A percentile compares a stretch with the other conserved stretches of the same genome.
phyloP scores from a whole-genome alignment of 2,888 invertebrate species.

The Metopia argyrocephala region DNA sequence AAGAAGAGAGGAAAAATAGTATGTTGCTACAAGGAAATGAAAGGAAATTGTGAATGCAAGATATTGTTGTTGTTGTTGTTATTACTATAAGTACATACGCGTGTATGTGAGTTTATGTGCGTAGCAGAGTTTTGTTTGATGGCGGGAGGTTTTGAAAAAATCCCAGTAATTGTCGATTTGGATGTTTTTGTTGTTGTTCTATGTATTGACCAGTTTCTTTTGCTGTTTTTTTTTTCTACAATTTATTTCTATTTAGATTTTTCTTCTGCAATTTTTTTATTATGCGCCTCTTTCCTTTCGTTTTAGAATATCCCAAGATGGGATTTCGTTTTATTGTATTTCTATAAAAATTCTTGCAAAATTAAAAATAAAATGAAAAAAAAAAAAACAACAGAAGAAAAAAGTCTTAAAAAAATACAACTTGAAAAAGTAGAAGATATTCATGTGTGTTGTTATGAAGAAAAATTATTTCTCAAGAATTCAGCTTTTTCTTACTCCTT shows the following conservation, averaged over 20 bases:
- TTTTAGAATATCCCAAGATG: constrained; percentile 26
- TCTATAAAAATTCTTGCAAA: constrained; percentile 30
- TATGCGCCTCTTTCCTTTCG: not conserved
- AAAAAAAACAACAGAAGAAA: not conserved
- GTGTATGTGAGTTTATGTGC: not conserved
- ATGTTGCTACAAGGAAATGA: constrained; percentile 57
- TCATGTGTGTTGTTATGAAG: constrained; percentile 3
- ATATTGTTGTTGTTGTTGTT: not conserved
- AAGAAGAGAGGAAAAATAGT: constrained; percentile 26
- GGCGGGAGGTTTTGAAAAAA: constrained; percentile 50
- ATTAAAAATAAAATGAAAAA: constrained; percentile 22
- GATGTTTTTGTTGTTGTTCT: constrained; percentile 19
- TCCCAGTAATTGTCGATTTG: constrained; percentile 30
- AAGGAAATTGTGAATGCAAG: constrained; percentile 56
- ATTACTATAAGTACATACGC: too few relatives aligned
- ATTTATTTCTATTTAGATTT: not conserved
- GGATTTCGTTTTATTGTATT: constrained; percentile 18
- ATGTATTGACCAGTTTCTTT: constrained; percentile 40
- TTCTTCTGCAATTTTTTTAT: constrained; percentile 10
- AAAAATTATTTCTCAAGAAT: not conserved
- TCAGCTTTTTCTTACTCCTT: not conserved
- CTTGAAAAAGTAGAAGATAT: constrained; percentile 4
- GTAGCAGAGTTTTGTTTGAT: not conserved
- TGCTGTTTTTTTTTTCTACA: not conserved
- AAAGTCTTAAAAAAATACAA: constrained; percentile 28